These are phyloP conservation scores for Coregonus suidteri DNA, from an alignment of 2,797 vertebrate genomes.

Conservation along the genomic window DNA sequence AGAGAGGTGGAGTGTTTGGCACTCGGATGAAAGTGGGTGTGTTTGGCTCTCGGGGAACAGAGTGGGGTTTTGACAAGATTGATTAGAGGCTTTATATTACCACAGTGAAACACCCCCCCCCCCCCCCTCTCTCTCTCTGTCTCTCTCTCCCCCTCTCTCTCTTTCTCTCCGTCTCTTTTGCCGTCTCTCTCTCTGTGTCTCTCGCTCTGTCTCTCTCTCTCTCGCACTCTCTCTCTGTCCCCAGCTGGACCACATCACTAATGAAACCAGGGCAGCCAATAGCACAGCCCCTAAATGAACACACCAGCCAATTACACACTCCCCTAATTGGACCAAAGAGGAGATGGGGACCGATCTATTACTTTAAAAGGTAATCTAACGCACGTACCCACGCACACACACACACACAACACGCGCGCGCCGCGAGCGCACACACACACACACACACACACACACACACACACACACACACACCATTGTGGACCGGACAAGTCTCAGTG, in stretches of 20 bases:
- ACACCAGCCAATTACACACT: neutral
- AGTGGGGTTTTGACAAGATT: too few relatives aligned
- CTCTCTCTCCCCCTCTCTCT: too few relatives aligned
- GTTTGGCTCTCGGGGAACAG: too few relatives aligned
- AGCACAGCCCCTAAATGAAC: constrained; percentile 9
- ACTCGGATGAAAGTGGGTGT: too few relatives aligned
- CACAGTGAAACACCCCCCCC: too few relatives aligned
- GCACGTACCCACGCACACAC: constrained; percentile 49
- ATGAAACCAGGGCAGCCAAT: constrained; percentile 17
- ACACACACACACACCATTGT: constrained; percentile 35
- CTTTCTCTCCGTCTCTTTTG: too few relatives aligned
- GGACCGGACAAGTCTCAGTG: constrained; percentile 28
- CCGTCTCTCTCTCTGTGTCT: constrained; percentile 15
- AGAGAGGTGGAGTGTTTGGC: too few relatives aligned
- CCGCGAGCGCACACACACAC: constrained; percentile 3
- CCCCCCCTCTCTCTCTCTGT: too few relatives aligned
- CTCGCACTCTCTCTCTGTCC: neutral
- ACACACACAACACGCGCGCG: constrained; percentile 18
- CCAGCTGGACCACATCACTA: neutral
- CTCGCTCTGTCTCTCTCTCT: constrained; percentile 27
- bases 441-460: constrained; percentile 1
- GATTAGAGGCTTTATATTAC: too few relatives aligned
- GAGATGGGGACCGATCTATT: neutral
- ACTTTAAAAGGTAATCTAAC: neutral
- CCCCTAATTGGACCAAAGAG: neutral